A percentile compares a stretch with the other conserved stretches of the same genome.
phyloP scores from a whole-genome alignment of 2,797 vertebrate species.

The Sebastes aleutianus region DNA sequence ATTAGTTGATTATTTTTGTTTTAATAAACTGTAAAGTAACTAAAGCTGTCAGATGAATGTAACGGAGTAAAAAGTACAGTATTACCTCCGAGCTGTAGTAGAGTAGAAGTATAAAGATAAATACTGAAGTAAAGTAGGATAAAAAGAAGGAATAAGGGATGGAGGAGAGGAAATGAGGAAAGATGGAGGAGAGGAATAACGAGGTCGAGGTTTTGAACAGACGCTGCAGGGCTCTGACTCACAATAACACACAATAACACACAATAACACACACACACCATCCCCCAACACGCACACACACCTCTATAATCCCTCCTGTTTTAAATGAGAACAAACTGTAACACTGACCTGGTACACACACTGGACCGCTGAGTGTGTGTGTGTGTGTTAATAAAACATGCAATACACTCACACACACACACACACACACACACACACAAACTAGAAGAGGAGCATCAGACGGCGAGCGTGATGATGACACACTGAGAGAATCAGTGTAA shows the following conservation, averaged over 20 bases:
- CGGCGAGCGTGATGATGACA: background rate
- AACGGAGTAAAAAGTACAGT: too few relatives aligned
- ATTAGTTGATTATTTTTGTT: too few relatives aligned
- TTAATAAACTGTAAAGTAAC: too few relatives aligned
- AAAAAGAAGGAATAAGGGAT: too few relatives aligned
- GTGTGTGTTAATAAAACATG: too few relatives aligned
- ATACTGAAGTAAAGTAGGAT: too few relatives aligned
- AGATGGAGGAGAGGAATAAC: slow-evolving; percentile 3
- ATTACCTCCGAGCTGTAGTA: too few relatives aligned
- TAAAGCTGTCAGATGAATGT: too few relatives aligned
- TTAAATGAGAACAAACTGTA: slow-evolving; percentile 49
- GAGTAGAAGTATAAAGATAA: too few relatives aligned
- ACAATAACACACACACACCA: background rate
- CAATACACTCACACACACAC: too few relatives aligned
- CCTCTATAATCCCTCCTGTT: slow-evolving; percentile 6
- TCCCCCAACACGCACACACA: background rate
- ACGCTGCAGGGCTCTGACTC: slow-evolving; percentile 31
- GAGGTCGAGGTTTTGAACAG: slow-evolving; percentile 51
- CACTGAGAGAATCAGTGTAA: slow-evolving; percentile 33
- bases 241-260: background rate
- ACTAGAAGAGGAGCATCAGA: too few relatives aligned
- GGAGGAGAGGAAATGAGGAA: background rate
- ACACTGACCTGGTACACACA: background rate
- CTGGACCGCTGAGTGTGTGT: background rate
- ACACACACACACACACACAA: too few relatives aligned